Conservation (phyloP, 2,113 vertebrate species). For the Arizona elegans region DNA sequence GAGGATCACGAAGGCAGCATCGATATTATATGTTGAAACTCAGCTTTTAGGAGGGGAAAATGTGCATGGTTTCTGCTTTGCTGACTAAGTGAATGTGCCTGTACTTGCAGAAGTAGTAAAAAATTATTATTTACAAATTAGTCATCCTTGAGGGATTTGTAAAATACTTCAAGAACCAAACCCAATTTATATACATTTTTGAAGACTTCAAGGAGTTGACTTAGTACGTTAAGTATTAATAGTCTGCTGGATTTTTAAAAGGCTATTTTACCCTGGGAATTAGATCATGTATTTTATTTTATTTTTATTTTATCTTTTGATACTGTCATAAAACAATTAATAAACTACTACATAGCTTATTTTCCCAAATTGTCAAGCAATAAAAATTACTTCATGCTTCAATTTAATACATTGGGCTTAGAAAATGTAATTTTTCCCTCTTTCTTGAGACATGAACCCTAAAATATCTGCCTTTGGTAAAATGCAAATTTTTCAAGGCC, state of each 20-base stretch:
- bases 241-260: neutral
- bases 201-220: neutral
- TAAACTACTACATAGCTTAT: neutral
- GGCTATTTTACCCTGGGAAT: neutral
- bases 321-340: neutral
- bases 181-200: conserved; percentile 11
- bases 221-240: neutral
- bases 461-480: neutral
- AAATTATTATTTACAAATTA: conserved; percentile 4
- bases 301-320: neutral
- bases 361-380: neutral
- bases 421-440: neutral
- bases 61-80: neutral
- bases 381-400: neutral
- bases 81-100: neutral
- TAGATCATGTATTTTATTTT: neutral
- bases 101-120: conserved; percentile 12
- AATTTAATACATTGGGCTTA: neutral
- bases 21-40: neutral
- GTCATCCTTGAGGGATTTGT: conserved; percentile 11
- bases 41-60: neutral
- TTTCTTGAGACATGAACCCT: neutral
- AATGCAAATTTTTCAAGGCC: neutral
- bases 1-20: neutral
- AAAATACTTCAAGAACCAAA: neutral